A percentile compares a stretch with the other conserved stretches of the same genome.
Conservation (phyloP, 2,113 vertebrate genomes). For the human (Homo sapiens) region GRCh38 chr14:98747001-98747500, state of each 20-base stretch:
- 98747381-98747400: not conserved
- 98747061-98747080: not conserved
- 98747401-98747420: not conserved
- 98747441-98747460: not conserved
- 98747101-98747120: not conserved
- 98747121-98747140: not conserved
- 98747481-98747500: not conserved
- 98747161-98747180: not conserved
- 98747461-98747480: not conserved
- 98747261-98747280: not conserved
- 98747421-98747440: not conserved
- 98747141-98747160: not conserved
- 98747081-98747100: not conserved
- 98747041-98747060: not conserved
- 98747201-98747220: accelerated
- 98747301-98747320: not conserved
- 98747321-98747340: not conserved
- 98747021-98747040: not conserved
- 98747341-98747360: not conserved
- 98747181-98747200: not conserved
- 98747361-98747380: not conserved
- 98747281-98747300: not conserved
- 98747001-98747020: not conserved
- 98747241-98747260: not conserved
- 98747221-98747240: not conserved